Evolutionary conservation across 1,140 invertebrate species (phyloP), one percentile per base, ranked within the genome.

Genomic region (Drosophila kepulauana): DNA sequence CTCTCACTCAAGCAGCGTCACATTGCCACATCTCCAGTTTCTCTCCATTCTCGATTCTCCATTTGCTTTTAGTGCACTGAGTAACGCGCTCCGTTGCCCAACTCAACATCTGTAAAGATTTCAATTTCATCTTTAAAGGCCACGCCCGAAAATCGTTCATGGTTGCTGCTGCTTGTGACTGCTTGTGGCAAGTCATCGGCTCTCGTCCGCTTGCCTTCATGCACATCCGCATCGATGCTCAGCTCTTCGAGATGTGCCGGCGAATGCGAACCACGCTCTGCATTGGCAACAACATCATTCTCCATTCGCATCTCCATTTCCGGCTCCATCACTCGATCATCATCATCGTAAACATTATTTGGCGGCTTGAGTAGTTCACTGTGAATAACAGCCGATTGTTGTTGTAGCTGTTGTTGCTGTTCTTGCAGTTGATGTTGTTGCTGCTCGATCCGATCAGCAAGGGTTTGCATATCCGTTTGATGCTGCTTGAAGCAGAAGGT

Each of bases 61-160:
- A 10, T 10, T 61, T 51, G 48, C 20, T 25, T 25, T 62, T 38
- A 58, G 33, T 41, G 64, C 33, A 54, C 45, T 49, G 61, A 48
- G 28, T 75, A 78, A 6, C 56, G 59, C 11, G 54, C 59, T 10
- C 38, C 43, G 15, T 61, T 62, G 59, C 61, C 56, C 20, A 78
- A 41, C 5, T 71, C 66, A 2, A 75, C 56, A 30, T 78, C 76
- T 3, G 58, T 54, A 35, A 78, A 79, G 38, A 75, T 33, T 58
- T 87, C 75, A 46, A 86, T 85, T 58, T 63, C 73, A 65, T 85
- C 78, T 10, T 70, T 76, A 6, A 68, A 48, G 49, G 58, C 46
- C 5, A 75, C n/a, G 20, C 78, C 71, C 25, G 81, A 80, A 8
- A 10, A 15, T 0, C 78, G 69, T 3, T 71, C 78, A 0, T 2